Base-by-base conservation (phyloP, 2,888 invertebrate genomes). In the Electrophaes corylata region DNA sequence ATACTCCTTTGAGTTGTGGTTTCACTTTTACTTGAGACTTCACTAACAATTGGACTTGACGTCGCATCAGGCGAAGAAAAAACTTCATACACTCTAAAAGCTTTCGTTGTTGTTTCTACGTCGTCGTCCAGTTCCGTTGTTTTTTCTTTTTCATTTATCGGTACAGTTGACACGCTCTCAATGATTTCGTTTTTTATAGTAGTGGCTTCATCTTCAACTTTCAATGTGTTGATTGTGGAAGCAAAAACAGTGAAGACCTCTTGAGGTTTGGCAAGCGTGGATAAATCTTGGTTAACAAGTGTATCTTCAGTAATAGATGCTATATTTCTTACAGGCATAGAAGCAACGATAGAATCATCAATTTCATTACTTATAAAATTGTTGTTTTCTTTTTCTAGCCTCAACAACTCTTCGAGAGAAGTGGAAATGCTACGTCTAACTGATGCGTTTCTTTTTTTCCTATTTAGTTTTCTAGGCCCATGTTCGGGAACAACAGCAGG, bases 401-500 rank as follows among this genome's bases (percentile, higher is more conserved):
- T 82, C 12, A 92, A 65, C 23, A 91, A 74, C 60, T 91, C 89
- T 75, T 91, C 91, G 29, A 92, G 73, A 11, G 86, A 84, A 8
- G 79, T 82, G 10, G 82, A 78, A 45, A 91, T 80, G 58, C 83
- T 84, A 37, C 90, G 81, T 64, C 79, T 83, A 1, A 58, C 62
- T 31, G 46, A 20, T 26, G 64, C 23, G 14, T 69, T 62, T 46
- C 71, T 71, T 59, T 83, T 78, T 39, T 64, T 81, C 55, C 75
- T 83, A 50, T 86, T 82, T 12, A 92, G 65, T 56, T 89, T 92
- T 70, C 94, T 84, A 0, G 94, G 94, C 0, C 94, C 94, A 76
- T 94, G 94, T 79, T 94, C 94, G 0, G 94, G 94, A 3, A 94
- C 94, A 4, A 93, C 91, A 3, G 92, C 93, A 0, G 94, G 93